Conservation (phyloP, 2,797 vertebrate species). For the Chaunax sp. region DNA sequence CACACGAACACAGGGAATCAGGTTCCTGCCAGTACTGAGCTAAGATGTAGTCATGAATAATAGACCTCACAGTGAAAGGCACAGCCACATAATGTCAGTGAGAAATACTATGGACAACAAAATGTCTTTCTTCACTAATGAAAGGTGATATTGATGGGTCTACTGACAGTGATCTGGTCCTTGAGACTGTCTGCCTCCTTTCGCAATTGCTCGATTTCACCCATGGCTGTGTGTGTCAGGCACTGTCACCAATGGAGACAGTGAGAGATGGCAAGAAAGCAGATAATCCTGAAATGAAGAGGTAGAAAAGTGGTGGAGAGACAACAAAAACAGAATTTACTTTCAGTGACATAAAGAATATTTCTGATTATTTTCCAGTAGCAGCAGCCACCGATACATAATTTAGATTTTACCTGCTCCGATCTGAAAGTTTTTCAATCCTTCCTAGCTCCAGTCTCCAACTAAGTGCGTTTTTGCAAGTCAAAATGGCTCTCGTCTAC, state of each 20-base stretch:
- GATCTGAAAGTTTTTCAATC: conserved; percentile 32
- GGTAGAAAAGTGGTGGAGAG: not conserved
- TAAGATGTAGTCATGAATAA: conserved; percentile 2
- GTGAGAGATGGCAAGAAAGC: conserved; percentile 63
- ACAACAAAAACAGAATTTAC: conserved; percentile 16
- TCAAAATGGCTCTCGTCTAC: conserved; percentile 81
- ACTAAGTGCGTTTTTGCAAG: conserved; percentile 83
- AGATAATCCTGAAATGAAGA: conserved; percentile 59
- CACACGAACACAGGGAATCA: conserved; percentile 22
- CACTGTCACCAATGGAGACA: conserved; percentile 66
- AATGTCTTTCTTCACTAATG: not conserved
- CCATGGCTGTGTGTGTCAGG: conserved; percentile 85
- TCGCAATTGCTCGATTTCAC: conserved; percentile 95
- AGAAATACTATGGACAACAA: not conserved
- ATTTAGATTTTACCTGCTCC: conserved; percentile 29
- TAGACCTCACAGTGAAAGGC: not conserved
- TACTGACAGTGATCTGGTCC: conserved; percentile 94
- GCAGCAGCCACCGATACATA: not conserved
- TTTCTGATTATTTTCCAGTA: conserved; percentile 3
- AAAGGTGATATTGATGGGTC: conserved; percentile 69
- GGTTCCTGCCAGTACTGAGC: not conserved
- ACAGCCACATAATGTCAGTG: not conserved
- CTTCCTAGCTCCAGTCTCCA: conserved; percentile 41
- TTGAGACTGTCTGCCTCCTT: conserved; percentile 96
- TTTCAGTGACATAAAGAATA: not conserved